Evolutionary conservation across 2,888 invertebrate genomes (phyloP), one percentile per base, ranked within the genome.

Genomic region (Ormia ochracea): DNA sequence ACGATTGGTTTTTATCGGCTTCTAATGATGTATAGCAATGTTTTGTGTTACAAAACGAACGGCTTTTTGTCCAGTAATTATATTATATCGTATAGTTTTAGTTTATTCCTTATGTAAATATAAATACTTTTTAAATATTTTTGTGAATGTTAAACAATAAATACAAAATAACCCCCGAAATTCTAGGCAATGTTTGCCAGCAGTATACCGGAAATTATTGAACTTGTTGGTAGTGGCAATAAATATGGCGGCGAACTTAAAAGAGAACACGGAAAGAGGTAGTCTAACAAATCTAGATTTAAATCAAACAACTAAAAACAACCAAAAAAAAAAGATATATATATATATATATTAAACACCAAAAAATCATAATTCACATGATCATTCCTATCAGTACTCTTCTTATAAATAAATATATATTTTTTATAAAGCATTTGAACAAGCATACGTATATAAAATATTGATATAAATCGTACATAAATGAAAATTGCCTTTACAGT

Each of bases 141-240:
- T 28, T 50, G 33, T 68, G 38, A 68, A 73, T 75, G 21, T 31
- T 31, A 75, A 66, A 76, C 26, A 77, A 73, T 58, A 63, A 63
- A 77, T 59, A 68, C 50, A 80, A 82, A 77, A 80, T 82, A n/a
- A 84, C 82, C 83, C 69, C 50, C 69, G 61, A 80, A 73, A 76
- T 90, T 94, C 92, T 95, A 98, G 98, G 98, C 98, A 93, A 97
- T 98, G 94, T 99, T 99, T 96, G 98, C 98, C 93, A 98, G 97
- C 94, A 98, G 97, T 94, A 97, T 99, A 92, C 98, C 98, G 91
- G 98, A 99, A 95, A 98, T 99, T 93, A 98, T 97, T 93, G 98
- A 98, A 93, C 96, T 99, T 93, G 96, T 98, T 93, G 98, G 98
- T 92, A 96, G 96, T 94, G 96, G 98, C 92, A 97, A 98, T 93